These are phyloP conservation scores for Agrypnus murinus DNA, from an alignment of 2,888 invertebrate genomes.

Conservation along the genomic window DNA sequence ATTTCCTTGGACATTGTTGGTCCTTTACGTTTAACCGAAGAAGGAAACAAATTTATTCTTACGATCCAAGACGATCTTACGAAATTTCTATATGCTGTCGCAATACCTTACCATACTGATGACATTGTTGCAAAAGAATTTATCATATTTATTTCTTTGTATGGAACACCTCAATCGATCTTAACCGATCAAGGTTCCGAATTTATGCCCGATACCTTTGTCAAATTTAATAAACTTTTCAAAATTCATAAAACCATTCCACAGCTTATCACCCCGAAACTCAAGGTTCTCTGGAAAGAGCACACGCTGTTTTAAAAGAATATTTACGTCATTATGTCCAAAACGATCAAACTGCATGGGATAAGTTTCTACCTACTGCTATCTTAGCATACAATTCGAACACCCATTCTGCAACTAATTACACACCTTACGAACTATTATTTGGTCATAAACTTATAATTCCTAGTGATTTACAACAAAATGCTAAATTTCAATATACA, in stretches of 20 bases:
- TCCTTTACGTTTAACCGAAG: slow-evolving; percentile 59
- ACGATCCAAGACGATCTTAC: slow-evolving; percentile 62
- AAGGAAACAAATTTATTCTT: slow-evolving; percentile 59
- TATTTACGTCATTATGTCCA: slow-evolving; percentile 61
- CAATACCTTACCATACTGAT: slow-evolving; percentile 62
- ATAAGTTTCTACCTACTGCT: slow-evolving; percentile 57
- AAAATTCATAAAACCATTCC: slow-evolving; percentile 60
- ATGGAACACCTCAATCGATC: slow-evolving; percentile 48
- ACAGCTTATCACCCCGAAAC: slow-evolving; percentile 62
- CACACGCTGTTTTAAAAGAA: slow-evolving; percentile 60
- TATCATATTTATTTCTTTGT: slow-evolving; percentile 50
- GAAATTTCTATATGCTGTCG: slow-evolving; percentile 60
- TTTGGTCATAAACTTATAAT: slow-evolving; percentile 54
- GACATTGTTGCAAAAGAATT: slow-evolving; percentile 38
- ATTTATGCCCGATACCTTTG: slow-evolving; percentile 59
- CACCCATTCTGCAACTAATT: slow-evolving; percentile 57
- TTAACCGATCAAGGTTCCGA: slow-evolving; percentile 54
- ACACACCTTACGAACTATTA: slow-evolving; percentile 57
- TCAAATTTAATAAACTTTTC: slow-evolving; percentile 59
- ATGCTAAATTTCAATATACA: slow-evolving; percentile 56
- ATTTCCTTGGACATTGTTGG: slow-evolving; percentile 63
- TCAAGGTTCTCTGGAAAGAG: slow-evolving; percentile 62
- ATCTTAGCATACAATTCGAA: slow-evolving; percentile 59
- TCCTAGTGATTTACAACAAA: slow-evolving; percentile 50
- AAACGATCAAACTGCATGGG: slow-evolving; percentile 51